A percentile compares a stretch with the other conserved stretches of the same genome.
These are phyloP conservation scores for Nycteola revayana DNA, from an alignment of 2,888 invertebrate species.

Conservation along the genomic window DNA sequence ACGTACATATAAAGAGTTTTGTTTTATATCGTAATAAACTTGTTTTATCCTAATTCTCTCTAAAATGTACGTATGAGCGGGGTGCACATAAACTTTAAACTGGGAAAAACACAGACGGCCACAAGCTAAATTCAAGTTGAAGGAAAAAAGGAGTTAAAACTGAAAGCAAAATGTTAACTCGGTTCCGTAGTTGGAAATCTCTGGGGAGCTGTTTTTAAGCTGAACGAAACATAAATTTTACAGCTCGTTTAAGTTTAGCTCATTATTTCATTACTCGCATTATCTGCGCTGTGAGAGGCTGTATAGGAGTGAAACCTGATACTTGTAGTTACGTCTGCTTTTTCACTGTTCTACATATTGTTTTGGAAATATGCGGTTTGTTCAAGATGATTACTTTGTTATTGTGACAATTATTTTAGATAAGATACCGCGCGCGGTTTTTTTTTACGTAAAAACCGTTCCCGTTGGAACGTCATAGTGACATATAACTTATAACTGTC, in stretches of 20 bases:
- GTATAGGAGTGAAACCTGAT: neutral
- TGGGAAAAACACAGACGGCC: conserved; percentile 52
- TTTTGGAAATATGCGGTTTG: too few relatives aligned
- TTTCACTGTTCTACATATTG: too few relatives aligned
- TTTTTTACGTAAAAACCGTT: too few relatives aligned
- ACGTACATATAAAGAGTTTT: conserved; percentile 4
- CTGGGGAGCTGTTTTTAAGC: conserved; percentile 73
- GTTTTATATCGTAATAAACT: conserved; percentile 16
- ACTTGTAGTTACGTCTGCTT: too few relatives aligned
- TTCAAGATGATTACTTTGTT: too few relatives aligned
- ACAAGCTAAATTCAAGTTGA: conserved; percentile 59
- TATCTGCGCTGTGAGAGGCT: conserved; percentile 49
- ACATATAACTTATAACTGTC: too few relatives aligned
- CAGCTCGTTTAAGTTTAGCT: conserved; percentile 76
- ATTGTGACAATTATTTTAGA: too few relatives aligned
- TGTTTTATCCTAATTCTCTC: conserved; percentile 18
- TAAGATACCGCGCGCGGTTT: too few relatives aligned
- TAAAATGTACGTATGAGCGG: conserved; percentile 32
- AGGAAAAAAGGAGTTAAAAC: conserved; percentile 55
- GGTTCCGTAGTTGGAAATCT: conserved; percentile 63
- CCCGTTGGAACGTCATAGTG: too few relatives aligned
- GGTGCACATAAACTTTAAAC: conserved; percentile 48
- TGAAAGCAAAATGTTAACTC: conserved; percentile 65
- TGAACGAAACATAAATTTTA: conserved; percentile 76
- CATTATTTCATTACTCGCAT: conserved; percentile 73